Evolutionary conservation across 1,140 invertebrate species (phyloP).

Genomic region (Megalonaias nervosa): DNA sequence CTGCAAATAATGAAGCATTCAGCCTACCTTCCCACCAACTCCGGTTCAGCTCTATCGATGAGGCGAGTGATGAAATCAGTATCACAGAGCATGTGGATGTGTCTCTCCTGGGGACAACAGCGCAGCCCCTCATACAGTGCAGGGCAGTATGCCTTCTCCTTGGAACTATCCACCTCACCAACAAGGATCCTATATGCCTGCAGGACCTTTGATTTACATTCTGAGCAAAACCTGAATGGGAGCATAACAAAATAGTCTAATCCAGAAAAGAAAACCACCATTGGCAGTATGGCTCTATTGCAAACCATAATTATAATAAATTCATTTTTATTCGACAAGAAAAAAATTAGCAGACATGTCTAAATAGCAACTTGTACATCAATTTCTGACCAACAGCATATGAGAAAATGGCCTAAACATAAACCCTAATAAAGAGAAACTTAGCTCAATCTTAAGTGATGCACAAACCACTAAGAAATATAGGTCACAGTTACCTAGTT

Average conservation of each 20-base stretch:
- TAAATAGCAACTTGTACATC: neutral
- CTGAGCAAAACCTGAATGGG: constrained; percentile 84
- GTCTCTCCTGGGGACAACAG: constrained; percentile 86
- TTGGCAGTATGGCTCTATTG: too few species aligned
- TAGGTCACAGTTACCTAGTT: too few species aligned
- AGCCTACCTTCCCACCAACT: constrained; percentile 66
- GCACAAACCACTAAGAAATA: too few species aligned
- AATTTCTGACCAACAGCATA: neutral
- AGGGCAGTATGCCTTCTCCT: constrained; percentile 91
- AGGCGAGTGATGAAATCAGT: constrained; percentile 89
- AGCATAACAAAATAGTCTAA: too few species aligned
- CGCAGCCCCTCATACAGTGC: constrained; percentile 89
- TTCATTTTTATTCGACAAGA: too few species aligned
- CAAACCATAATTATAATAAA: too few species aligned
- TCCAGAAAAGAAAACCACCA: too few species aligned
- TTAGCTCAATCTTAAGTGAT: too few species aligned
- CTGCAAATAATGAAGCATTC: too few species aligned
- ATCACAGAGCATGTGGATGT: constrained; percentile 88
- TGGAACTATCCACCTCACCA: constrained; percentile 85
- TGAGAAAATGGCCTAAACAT: too few species aligned
- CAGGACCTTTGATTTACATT: constrained; percentile 92
- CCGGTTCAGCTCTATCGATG: constrained; percentile 90
- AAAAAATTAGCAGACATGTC: neutral
- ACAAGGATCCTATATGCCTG: constrained; percentile 89
- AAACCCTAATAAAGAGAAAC: too few species aligned